Conservation (phyloP, 2,797 vertebrate genomes). For the Pseudochirops cupreus region DNA sequence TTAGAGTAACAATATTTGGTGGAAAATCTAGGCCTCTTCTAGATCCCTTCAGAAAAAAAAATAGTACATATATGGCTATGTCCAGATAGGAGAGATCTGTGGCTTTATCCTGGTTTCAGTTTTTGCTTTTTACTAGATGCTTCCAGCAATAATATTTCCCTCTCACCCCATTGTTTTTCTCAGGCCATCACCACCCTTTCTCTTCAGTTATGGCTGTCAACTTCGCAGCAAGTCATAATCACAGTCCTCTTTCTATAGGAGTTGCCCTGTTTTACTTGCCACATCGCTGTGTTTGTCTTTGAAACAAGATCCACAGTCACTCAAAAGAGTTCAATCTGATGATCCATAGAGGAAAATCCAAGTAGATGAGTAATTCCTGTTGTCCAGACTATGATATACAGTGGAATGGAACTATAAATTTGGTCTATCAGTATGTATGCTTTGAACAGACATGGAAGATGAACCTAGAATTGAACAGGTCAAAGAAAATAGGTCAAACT, state of each 20-base stretch:
- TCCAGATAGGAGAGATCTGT: neutral
- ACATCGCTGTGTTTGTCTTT: neutral
- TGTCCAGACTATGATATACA: neutral
- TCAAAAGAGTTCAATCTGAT: neutral
- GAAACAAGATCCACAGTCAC: neutral
- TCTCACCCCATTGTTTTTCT: neutral
- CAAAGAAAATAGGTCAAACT: neutral
- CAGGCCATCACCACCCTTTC: neutral
- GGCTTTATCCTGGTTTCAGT: neutral
- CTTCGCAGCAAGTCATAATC: neutral
- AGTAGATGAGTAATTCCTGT: neutral
- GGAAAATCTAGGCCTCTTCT: slow-evolving; percentile 40
- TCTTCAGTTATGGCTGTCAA: neutral
- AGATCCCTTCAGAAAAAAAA: slow-evolving; percentile 24
- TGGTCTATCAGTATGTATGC: neutral
- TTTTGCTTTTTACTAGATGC: neutral
- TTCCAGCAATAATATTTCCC: neutral
- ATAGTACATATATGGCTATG: slow-evolving; percentile 19
- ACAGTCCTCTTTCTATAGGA: neutral
- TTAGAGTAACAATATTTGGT: slow-evolving; percentile 36
- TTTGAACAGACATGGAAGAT: neutral
- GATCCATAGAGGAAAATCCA: neutral
- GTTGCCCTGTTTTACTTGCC: neutral
- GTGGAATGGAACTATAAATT: neutral
- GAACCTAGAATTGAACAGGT: neutral